phyloP scores from a whole-genome alignment of 2,113 vertebrate genomes.

The Lampris incognitus region DNA sequence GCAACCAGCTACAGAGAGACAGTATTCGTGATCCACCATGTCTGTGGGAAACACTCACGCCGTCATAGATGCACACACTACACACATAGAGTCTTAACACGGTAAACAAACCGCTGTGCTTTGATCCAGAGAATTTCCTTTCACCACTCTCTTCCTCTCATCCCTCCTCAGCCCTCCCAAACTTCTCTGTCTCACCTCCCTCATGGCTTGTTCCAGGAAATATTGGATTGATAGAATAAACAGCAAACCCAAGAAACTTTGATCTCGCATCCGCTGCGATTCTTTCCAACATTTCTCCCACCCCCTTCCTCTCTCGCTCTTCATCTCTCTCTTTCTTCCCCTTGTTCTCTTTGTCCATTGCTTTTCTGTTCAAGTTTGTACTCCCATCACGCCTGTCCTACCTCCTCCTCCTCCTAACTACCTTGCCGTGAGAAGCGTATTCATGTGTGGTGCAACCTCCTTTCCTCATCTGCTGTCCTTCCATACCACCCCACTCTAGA shows the following conservation, averaged over 20 bases:
- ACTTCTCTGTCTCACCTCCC: neutral
- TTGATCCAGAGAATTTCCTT: conserved; percentile 44
- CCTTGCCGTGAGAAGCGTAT: too few relatives aligned
- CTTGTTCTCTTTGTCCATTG: neutral
- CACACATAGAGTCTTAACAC: neutral
- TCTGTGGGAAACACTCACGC: neutral
- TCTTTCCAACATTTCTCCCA: neutral
- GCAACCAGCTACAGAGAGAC: neutral
- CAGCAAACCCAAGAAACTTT: conserved; percentile 35
- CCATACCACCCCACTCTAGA: too few relatives aligned
- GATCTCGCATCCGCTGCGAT: conserved; percentile 33
- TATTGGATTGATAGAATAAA: conserved; percentile 38
- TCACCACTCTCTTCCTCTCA: conserved; percentile 1
- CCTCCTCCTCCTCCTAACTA: too few relatives aligned
- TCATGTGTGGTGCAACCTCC: too few relatives aligned
- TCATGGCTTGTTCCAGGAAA: conserved; percentile 33
- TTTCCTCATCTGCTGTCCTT: too few relatives aligned
- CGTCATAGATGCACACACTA: neutral
- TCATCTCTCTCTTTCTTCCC: neutral
- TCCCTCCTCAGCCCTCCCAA: neutral
- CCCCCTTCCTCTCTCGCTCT: conserved; percentile 1
- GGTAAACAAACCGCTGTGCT: conserved; percentile 8
- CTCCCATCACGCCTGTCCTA: too few relatives aligned
- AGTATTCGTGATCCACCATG: neutral
- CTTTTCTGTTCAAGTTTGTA: neutral